Conservation (phyloP, 2,888 invertebrate species). For the Gymnosoma rotundatum region DNA sequence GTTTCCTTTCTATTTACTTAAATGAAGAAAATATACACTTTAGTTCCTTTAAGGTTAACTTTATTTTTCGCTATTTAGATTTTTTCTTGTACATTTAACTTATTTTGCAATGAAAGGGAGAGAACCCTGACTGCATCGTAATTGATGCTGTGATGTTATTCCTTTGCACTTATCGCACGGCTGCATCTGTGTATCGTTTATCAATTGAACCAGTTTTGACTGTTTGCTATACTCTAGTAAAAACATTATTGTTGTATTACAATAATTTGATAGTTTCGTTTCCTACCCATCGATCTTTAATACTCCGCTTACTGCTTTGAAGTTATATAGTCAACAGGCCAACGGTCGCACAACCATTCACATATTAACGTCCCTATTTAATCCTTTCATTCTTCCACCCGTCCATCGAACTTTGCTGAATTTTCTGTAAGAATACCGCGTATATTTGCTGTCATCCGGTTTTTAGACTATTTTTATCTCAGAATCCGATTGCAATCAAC, state of each 20-base stretch:
- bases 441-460: conserved; percentile 51
- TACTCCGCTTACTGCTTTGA: conserved; percentile 6
- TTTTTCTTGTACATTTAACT: conserved; percentile 14
- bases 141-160: conserved; percentile 61
- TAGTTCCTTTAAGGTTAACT: conserved; percentile 6
- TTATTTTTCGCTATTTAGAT: neutral
- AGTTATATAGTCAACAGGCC: neutral
- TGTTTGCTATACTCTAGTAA: conserved; percentile 21
- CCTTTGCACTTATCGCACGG: conserved; percentile 51
- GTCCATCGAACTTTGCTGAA: conserved; percentile 43
- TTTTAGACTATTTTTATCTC: conserved; percentile 66
- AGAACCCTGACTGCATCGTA: conserved; percentile 66
- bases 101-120: conserved; percentile 48
- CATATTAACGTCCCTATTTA: neutral
- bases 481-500: conserved; percentile 63
- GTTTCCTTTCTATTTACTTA: conserved; percentile 25
- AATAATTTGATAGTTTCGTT: conserved; percentile 61
- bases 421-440: conserved; percentile 40
- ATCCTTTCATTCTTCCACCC: conserved; percentile 28
- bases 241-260: conserved; percentile 49
- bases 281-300: conserved; percentile 66
- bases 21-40: neutral
- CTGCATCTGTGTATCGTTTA: conserved; percentile 54
- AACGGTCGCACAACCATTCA: neutral
- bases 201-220: conserved; percentile 66